Percentiles rank a stretch among this genome's conserved stretches.
These are phyloP conservation scores for Pygmarrhopalites habei DNA, from an alignment of 1,140 invertebrate genomes.

Conservation along the genomic window DNA sequence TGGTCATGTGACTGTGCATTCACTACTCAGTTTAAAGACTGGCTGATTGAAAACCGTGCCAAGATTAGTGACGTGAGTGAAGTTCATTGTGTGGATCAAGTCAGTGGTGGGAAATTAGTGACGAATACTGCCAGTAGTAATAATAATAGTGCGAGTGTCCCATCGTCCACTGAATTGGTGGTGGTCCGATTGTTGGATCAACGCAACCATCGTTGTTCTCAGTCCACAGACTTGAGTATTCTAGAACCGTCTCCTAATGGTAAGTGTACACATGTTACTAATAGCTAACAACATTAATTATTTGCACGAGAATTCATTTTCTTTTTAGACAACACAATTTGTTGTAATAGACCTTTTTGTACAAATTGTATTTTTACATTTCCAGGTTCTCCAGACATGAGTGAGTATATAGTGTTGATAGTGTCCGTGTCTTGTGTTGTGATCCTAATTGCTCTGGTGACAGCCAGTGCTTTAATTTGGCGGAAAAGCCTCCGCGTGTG, in stretches of 20 bases:
- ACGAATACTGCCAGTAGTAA: not conserved
- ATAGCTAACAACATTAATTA: no score
- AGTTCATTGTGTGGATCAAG: conserved; percentile 38
- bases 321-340: no score
- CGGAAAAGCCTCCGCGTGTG: conserved; percentile 80
- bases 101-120: not conserved
- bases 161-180: not conserved
- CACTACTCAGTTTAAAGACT: conserved; percentile 68
- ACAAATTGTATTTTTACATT: no score
- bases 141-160: not conserved
- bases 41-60: conserved; percentile 49
- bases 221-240: conserved; percentile 35
- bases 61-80: conserved; percentile 32
- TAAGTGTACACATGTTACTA: no score
- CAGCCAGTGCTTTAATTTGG: conserved; percentile 55
- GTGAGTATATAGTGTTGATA: conserved; percentile 29
- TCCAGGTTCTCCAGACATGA: no score
- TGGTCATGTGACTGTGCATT: conserved; percentile 85
- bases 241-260: conserved; percentile 19
- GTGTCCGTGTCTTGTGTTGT: conserved; percentile 15
- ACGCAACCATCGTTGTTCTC: conserved; percentile 29
- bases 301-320: no score
- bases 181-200: conserved; percentile 32
- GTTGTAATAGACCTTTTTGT: no score
- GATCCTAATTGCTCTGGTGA: conserved; percentile 25